These are phyloP conservation scores for Podilymbus podiceps DNA, from an alignment of 2,113 vertebrate species.

Conservation along the genomic window DNA sequence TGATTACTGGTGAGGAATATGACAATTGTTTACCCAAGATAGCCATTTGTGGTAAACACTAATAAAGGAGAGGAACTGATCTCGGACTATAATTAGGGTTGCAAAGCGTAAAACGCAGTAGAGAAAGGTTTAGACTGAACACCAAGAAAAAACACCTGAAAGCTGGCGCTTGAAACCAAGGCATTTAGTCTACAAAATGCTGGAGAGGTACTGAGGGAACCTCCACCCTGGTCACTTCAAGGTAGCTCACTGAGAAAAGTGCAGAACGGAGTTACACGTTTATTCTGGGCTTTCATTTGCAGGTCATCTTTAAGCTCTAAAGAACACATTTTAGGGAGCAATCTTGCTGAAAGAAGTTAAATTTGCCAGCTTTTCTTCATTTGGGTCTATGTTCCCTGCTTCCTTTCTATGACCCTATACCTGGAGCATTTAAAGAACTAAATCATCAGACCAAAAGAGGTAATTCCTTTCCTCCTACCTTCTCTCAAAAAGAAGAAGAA, in stretches of 20 bases:
- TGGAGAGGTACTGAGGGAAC: background rate
- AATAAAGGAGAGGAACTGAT: background rate
- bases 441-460: background rate
- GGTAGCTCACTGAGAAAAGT: background rate
- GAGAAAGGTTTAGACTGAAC: background rate
- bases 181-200: background rate
- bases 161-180: too few species aligned
- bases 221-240: background rate
- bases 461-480: background rate
- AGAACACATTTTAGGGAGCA: background rate
- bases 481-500: background rate
- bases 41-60: background rate
- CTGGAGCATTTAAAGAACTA: background rate
- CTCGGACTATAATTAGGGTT: background rate
- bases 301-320: background rate
- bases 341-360: background rate
- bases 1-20: background rate
- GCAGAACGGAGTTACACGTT: background rate
- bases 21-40: background rate
- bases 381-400: background rate
- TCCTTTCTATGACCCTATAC: background rate
- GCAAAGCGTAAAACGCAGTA: background rate
- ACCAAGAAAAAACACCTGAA: background rate
- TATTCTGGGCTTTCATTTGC: background rate
- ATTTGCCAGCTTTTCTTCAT: background rate